Conservation (phyloP, 2,888 invertebrate species). For the Bursaphelenchus okinawaensis region DNA sequence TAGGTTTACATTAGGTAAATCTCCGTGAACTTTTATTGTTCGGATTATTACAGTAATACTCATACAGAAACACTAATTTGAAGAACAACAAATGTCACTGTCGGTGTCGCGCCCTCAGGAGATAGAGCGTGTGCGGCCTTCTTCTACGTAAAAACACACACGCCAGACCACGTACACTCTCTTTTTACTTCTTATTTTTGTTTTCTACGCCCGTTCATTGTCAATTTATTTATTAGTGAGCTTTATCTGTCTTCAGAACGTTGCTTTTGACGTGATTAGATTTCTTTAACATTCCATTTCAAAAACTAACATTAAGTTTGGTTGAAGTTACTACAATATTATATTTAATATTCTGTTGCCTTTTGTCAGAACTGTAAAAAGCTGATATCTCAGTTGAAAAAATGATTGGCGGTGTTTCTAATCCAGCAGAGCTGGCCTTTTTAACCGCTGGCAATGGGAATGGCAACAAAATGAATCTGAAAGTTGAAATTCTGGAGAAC, state of each 20-base stretch:
- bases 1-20: too few species aligned
- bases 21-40: too few species aligned
- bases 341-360: not conserved
- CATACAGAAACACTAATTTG: too few species aligned
- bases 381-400: not conserved
- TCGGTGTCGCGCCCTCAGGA: not conserved
- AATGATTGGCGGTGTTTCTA: not conserved
- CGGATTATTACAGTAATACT: too few species aligned
- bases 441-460: constrained; percentile 44
- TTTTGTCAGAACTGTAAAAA: too few species aligned
- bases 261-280: too few species aligned
- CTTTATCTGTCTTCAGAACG: too few species aligned
- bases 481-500: constrained; percentile 45
- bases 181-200: not conserved
- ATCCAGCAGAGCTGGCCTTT: not conserved
- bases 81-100: not conserved
- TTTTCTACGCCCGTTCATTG: not conserved
- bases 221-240: not conserved
- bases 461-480: constrained; percentile 53
- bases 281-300: too few species aligned
- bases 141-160: not conserved
- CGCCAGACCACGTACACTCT: not conserved
- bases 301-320: too few species aligned
- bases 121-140: not conserved
- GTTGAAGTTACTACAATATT: too few species aligned